A percentile compares a stretch with the other conserved stretches of the same genome.
Evolutionary conservation across 2,888 invertebrate species (phyloP).

Genomic region (Zele albiditarsus): DNA sequence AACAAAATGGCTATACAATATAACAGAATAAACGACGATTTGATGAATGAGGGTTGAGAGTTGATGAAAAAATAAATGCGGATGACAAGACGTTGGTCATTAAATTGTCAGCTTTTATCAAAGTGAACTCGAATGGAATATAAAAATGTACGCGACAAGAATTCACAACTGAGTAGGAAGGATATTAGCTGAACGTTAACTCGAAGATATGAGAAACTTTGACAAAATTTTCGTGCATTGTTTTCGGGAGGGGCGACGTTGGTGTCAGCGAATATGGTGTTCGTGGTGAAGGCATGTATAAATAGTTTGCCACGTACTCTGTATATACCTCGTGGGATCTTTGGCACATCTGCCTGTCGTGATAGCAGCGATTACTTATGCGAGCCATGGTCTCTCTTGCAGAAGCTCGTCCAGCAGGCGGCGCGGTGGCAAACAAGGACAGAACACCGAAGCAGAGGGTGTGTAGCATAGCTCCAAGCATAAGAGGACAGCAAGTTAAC

Average conservation of each 20-base stretch:
- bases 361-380: slow-evolving; percentile 71
- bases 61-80: slow-evolving; percentile 38
- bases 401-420: slow-evolving; percentile 61
- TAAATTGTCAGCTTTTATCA: slow-evolving; percentile 40
- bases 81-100: slow-evolving; percentile 36
- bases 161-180: slow-evolving; percentile 16
- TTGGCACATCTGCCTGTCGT: slow-evolving; percentile 68
- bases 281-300: neutral
- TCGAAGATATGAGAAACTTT: slow-evolving; percentile 33
- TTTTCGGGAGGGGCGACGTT: neutral
- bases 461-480: slow-evolving; percentile 48
- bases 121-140: slow-evolving; percentile 32
- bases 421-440: slow-evolving; percentile 45
- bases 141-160: slow-evolving; percentile 34
- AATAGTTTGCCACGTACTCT: slow-evolving; percentile 32
- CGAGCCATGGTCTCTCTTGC: slow-evolving; percentile 67
- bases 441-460: slow-evolving; percentile 40
- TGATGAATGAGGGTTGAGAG: neutral
- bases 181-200: slow-evolving; percentile 27
- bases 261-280: slow-evolving; percentile 9
- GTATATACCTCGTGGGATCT: slow-evolving; percentile 57
- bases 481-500: slow-evolving; percentile 66
- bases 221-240: slow-evolving; percentile 32
- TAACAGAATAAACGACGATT: slow-evolving; percentile 10
- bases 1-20: neutral